Evolutionary conservation across 1,140 invertebrate genomes (phyloP).

Genomic region (Lucilia cuprina): DNA sequence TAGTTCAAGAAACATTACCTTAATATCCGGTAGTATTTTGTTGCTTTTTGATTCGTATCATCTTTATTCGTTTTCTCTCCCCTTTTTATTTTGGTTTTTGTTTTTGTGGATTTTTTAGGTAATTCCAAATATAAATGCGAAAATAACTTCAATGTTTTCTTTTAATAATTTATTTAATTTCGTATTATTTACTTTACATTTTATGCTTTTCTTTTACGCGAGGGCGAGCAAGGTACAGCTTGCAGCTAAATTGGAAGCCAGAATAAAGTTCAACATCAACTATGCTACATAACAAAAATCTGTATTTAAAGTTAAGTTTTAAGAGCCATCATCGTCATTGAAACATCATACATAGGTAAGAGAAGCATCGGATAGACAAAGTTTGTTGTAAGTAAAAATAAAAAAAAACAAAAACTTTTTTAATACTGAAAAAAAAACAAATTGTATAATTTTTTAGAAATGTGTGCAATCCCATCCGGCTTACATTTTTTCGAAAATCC

Average conservation of each 20-base stretch:
- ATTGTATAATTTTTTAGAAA: background rate
- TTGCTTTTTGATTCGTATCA: slow-evolving; percentile 8
- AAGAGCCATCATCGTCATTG: background rate
- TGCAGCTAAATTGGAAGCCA: background rate
- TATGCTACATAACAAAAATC: background rate
- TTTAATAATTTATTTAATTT: slow-evolving; percentile 41
- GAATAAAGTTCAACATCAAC: background rate
- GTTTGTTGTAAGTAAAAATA: background rate
- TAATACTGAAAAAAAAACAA: background rate
- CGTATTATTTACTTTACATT: slow-evolving; percentile 38
- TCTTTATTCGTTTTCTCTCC: slow-evolving; percentile 26
- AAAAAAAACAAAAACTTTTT: background rate
- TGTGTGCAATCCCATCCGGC: slow-evolving; percentile 19
- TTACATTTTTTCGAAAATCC: background rate
- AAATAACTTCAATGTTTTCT: slow-evolving; percentile 37
- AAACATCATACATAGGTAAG: background rate
- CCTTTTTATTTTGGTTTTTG: background rate
- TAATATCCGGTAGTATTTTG: slow-evolving; percentile 24
- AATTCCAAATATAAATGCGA: background rate
- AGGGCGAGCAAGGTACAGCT: slow-evolving; percentile 9
- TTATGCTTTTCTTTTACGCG: slow-evolving; percentile 35
- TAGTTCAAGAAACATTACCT: slow-evolving; percentile 7
- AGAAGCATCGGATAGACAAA: background rate
- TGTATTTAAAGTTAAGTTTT: background rate
- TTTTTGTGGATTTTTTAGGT: background rate